phyloP scores from a whole-genome alignment of 64 coral and sea anemone species.

The Porites australiensis region DNA sequence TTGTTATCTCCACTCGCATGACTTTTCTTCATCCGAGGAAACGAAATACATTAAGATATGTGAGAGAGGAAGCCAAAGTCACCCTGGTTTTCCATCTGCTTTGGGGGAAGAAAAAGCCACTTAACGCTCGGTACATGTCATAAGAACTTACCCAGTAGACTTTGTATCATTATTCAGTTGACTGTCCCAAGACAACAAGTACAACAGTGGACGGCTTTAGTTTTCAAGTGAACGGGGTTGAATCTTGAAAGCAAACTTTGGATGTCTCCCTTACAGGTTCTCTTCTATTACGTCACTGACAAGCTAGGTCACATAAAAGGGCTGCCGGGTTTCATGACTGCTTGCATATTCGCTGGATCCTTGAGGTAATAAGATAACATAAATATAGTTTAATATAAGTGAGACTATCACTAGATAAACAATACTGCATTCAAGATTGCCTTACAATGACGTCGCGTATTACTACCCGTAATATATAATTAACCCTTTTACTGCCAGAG shows the following conservation, averaged over 20 bases:
- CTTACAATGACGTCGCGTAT: no score
- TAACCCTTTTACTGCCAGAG: no score
- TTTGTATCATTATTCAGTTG: background rate
- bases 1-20: no score
- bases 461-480: no score
- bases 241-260: background rate
- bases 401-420: no score
- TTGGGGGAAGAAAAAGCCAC: background rate
- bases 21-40: no score
- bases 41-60: no score
- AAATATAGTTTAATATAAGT: no score
- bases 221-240: background rate
- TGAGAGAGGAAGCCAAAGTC: background rate
- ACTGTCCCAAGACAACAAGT: background rate
- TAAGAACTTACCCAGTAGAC: background rate
- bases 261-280: constrained; percentile 15
- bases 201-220: background rate
- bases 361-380: constrained; percentile 36
- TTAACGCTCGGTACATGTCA: background rate
- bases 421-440: no score
- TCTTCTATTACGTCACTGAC: constrained; percentile 66
- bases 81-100: no score
- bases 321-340: constrained; percentile 66
- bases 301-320: constrained; percentile 62
- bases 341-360: constrained; percentile 76